Conservation (phyloP, 2,888 invertebrate genomes). For the Heteromyza rotundicornis region DNA sequence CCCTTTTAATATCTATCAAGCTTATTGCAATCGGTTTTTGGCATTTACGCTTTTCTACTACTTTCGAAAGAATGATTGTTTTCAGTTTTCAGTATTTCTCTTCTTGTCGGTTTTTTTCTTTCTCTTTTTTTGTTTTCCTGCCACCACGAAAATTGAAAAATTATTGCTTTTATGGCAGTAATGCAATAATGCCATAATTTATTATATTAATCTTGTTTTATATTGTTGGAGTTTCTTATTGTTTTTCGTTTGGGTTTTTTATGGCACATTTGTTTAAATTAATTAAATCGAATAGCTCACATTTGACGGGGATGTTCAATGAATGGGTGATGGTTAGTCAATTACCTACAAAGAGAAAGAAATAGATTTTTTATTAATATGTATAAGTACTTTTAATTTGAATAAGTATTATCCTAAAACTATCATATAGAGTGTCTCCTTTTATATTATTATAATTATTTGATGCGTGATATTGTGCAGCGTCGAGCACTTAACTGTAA, state of each 20-base stretch:
- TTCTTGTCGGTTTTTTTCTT: constrained; percentile 25
- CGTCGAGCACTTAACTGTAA: too few relatives aligned
- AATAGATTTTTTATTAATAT: too few relatives aligned
- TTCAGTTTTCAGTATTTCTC: too few relatives aligned
- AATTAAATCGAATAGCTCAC: constrained; percentile 29
- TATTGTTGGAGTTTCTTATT: too few relatives aligned
- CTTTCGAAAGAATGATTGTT: neutral
- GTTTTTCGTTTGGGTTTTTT: neutral
- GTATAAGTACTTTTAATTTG: too few relatives aligned
- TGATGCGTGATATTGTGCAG: too few relatives aligned
- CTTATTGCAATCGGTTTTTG: constrained; percentile 41
- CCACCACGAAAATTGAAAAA: constrained; percentile 47
- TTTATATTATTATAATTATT: too few relatives aligned
- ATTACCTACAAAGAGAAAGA: constrained; percentile 44
- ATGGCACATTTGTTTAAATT: constrained; percentile 36
- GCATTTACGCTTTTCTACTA: neutral
- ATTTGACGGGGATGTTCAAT: constrained; percentile 28
- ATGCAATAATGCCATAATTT: constrained; percentile 53
- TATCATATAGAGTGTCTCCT: too few relatives aligned
- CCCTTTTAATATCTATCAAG: constrained; percentile 52
- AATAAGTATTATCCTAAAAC: too few relatives aligned
- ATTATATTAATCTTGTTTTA: constrained; percentile 34
- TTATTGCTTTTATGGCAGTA: constrained; percentile 47
- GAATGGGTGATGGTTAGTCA: constrained; percentile 28
- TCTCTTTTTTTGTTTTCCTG: constrained; percentile 52